Evolutionary conservation across 2,888 invertebrate species (phyloP).

Genomic region (Cremastinae sp.): DNA sequence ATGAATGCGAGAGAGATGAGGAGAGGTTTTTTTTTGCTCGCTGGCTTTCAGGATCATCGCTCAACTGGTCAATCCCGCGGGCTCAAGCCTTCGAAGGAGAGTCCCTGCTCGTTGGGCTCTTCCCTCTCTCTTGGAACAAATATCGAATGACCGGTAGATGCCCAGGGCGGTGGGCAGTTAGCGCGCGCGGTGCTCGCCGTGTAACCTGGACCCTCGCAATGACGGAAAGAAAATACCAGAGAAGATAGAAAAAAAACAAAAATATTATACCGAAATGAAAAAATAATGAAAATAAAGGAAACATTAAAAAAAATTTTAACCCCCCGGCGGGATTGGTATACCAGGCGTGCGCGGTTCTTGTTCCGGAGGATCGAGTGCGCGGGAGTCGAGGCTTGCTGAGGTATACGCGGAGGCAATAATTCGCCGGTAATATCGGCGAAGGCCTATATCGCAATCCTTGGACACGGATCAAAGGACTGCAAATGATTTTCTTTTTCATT

Average conservation of each 20-base stretch:
- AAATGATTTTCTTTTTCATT: conserved; percentile 20
- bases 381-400: conserved; percentile 52
- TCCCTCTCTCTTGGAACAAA: conserved; percentile 59
- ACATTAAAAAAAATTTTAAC: conserved; percentile 27
- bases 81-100: conserved; percentile 53
- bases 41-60: conserved; percentile 45
- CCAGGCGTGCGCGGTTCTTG: conserved; percentile 22
- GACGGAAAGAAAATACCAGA: conserved; percentile 42
- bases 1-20: not conserved
- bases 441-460: conserved; percentile 53
- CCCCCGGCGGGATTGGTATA: conserved; percentile 54
- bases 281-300: conserved; percentile 20
- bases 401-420: conserved; percentile 58
- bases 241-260: not conserved
- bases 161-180: conserved; percentile 61
- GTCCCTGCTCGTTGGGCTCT: conserved; percentile 54
- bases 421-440: conserved; percentile 59
- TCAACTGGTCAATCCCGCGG: conserved; percentile 51
- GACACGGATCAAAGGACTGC: conserved; percentile 53
- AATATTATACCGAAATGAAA: conserved; percentile 10
- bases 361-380: conserved; percentile 53
- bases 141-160: conserved; percentile 66
- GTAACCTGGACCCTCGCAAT: conserved; percentile 63
- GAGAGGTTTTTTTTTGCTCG: conserved; percentile 29
- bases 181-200: conserved; percentile 54